Evolutionary conservation across 1,140 invertebrate species (phyloP), one percentile per base, ranked within the genome.

Genomic region (Phymastichus coffea): DNA sequence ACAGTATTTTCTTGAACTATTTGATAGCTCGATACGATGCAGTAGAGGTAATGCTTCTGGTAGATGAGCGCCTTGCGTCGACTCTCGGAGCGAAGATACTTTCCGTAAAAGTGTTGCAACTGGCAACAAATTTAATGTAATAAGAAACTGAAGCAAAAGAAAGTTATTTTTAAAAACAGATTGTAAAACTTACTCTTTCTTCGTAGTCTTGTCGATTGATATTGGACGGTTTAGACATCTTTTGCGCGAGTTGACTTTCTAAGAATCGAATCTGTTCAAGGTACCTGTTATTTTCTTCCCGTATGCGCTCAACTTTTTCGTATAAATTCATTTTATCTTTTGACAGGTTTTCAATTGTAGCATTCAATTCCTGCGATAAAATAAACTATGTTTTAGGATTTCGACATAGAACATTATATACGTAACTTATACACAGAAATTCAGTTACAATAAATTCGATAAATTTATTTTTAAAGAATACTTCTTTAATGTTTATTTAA

Each of bases 1-100:
- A 77, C 17, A 15, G 75, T 75, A 43, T 68, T 76, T 20, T 75
- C 74, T 69, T 77, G 82, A 37, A 73, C 78, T 51, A 74, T 70
- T 61, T 85, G 82, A 79, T 90, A 92, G 0, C 88, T 86, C 10
- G 84, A 83, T 6, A 94, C 71, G 7, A 89, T 80, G 6, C 87
- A 80, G 25, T 92, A 76, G 10, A 95, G 77, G 70, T 94, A 95
- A 10, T 86, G 83, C 73, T 95, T 95, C 75, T 95, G 93, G 81
- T 88, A 94, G 37, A 88, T 82, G 30, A 95, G 75, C 8, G 91
- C 88, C 74, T 93, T 94, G 20, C 89, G 83, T 68, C 88, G 88
- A 69, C 91, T 93, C 65, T 94, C 89, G 9, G 87, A 83, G 28
- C 89, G 80, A 58, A 93, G 73, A 67, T 86, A 92, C 57, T 88